phyloP scores from a whole-genome alignment of 2,797 vertebrate genomes.

The Poecilia velifera region DNA sequence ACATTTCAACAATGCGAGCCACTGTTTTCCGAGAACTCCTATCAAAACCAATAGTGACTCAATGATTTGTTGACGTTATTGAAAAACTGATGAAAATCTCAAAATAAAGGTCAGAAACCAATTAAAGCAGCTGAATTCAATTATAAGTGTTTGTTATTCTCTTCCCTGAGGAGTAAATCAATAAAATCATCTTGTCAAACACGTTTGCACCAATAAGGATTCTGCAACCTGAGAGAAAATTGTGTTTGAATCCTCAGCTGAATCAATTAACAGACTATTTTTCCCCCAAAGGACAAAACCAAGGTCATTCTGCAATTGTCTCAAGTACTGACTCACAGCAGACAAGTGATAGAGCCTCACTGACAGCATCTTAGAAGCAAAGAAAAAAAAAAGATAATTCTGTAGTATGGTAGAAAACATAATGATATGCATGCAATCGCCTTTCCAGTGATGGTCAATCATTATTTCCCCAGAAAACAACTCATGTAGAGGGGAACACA shows the following conservation, averaged over 20 bases:
- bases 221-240: slow-evolving; percentile 55
- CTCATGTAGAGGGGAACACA: slow-evolving; percentile 11
- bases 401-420: slow-evolving; percentile 61
- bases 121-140: slow-evolving; percentile 50
- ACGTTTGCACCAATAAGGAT: slow-evolving; percentile 32
- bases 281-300: slow-evolving; percentile 41
- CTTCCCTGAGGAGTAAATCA: slow-evolving; percentile 57
- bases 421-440: slow-evolving; percentile 55
- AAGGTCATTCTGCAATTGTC: slow-evolving; percentile 49
- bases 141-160: slow-evolving; percentile 59
- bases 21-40: not conserved
- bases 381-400: slow-evolving; percentile 31
- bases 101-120: slow-evolving; percentile 48
- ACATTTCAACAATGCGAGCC: slow-evolving; percentile 10
- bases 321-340: slow-evolving; percentile 43
- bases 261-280: slow-evolving; percentile 58
- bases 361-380: slow-evolving; percentile 37
- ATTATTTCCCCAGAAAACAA: slow-evolving; percentile 30
- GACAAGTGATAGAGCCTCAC: slow-evolving; percentile 39
- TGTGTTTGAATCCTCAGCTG: slow-evolving; percentile 32
- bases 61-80: slow-evolving; percentile 16
- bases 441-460: slow-evolving; percentile 39
- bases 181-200: slow-evolving; percentile 65
- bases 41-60: not conserved
- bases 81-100: slow-evolving; percentile 20